Evolutionary conservation across 2,797 vertebrate genomes (phyloP), one percentile per base, ranked within the genome.

Genomic region (Acridotheres tristis): DNA sequence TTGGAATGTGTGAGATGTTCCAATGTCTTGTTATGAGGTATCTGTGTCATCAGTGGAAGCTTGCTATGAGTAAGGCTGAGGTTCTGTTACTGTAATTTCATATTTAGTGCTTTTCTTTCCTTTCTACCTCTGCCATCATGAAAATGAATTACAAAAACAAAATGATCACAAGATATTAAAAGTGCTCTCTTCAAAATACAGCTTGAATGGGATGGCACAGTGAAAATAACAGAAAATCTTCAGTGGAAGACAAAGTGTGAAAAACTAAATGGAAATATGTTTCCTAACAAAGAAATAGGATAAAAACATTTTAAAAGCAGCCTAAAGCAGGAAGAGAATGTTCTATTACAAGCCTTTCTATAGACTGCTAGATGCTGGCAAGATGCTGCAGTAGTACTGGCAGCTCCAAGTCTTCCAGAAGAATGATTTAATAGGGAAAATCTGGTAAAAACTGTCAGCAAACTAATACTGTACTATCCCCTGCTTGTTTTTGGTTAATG

Each of bases 151-250:
- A 5, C 73, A 80, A 90, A 95, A 79, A 34, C 57, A 73, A 95
- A 96, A 77, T n/a, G 14, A 86, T 82, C 3, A 4, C 75, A 94
- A 83, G 69, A 88, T 95, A 93, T 96, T 97, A 96, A 96, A 97
- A 96, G 84, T 91, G 72, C 75, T 63, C 29, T 89, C 67, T 90
- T 90, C 91, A 80, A 96, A 94, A 80, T 87, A 54, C 32, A 66
- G 54, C 66, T 92, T 91, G 71, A 88, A 81, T 80, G 76, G 76
- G 69, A 80, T 69, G 57, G 85, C 74, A n/a, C 13, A 73, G 55
- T 82, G 63, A 96, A 94, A 97, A 94, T 85, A 91, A 20, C 85
- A 91, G 88, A 96, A 94, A 96, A 85, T 29, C 48, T 76, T 86
- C 51, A 68, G 43, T 76, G 50, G 65, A 89, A 95, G 83, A 81